These are phyloP conservation scores for Drosophila gaucha DNA, from an alignment of 2,888 invertebrate species.

Conservation along the genomic window DNA sequence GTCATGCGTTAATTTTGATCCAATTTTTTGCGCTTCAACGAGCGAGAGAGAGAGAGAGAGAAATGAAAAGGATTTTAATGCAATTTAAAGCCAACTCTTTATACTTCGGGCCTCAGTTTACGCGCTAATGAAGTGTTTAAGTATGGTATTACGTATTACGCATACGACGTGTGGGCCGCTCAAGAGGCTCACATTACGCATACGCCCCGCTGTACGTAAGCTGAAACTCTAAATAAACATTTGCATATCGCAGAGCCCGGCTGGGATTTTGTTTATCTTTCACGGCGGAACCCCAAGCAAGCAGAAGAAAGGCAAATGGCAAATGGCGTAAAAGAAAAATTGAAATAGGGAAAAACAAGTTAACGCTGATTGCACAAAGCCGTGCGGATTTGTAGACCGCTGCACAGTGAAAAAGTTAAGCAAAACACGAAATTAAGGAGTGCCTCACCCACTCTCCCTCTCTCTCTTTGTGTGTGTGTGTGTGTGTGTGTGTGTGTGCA, in stretches of 20 bases:
- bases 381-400: constrained; percentile 72
- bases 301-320: constrained; percentile 9
- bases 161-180: constrained; percentile 43
- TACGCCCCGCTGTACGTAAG: constrained; percentile 46
- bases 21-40: constrained; percentile 31
- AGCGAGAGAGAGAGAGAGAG: too few relatives aligned
- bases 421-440: constrained; percentile 70
- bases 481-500: constrained; percentile 40
- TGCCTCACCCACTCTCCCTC: background rate
- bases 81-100: background rate
- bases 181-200: constrained; percentile 44
- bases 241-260: constrained; percentile 61
- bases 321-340: constrained; percentile 54
- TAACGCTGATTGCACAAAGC: constrained; percentile 80
- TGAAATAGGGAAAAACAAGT: constrained; percentile 76
- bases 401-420: constrained; percentile 64
- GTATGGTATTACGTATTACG: constrained; percentile 38
- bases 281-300: background rate
- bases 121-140: constrained; percentile 60
- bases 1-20: constrained; percentile 41
- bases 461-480: background rate
- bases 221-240: constrained; percentile 70
- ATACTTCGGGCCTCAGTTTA: constrained; percentile 12
- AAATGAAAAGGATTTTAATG: constrained; percentile 5
- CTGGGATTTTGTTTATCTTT: constrained; percentile 47